Evolutionary conservation across 2,797 vertebrate species (phyloP), one percentile per base, ranked within the genome.

Genomic region (Bryconaethiops microstoma): DNA sequence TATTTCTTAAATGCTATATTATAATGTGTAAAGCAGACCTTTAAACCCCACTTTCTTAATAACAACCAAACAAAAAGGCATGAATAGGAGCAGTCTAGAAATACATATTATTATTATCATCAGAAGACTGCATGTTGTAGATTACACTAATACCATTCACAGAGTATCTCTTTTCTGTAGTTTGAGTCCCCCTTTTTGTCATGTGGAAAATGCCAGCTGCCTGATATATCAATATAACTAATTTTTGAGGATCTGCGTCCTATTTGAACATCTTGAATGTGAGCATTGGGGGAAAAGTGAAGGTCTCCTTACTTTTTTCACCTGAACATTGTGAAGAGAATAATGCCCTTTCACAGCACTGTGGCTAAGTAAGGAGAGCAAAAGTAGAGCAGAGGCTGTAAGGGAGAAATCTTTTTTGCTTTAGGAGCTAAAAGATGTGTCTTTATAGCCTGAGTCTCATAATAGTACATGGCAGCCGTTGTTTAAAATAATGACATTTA

Each of bases 221-320:
- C 19, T 40, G n/a, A 78, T 78, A 60, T 82, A 78, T 74, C 55
- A 69, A 65, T 35, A 4, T 35, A 2, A 35, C 35, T 35, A 35
- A 35, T 35, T 35, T 35, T 35, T 35, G 59, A 23, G 6, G 50
- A 7, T 52, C 39, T 42, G 5, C 59, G 48, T 76, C 42, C 40
- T 71, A 65, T 76, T 80, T 71, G 68, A 72, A 19, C 3, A 42
- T 54, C 13, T 73, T 67, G 74, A 69, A 60, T 16, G 57, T 9
- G 21, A 40, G 42, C 68, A 79, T 45, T 48, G 48, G 48, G n/a
- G 77, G 59, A 14, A 74, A 82, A 78, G 69, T 74, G 25, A 57
- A 79, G 23, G 59, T 74, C 48, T 16, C 3, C 78, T 75, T 40
- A 70, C 54, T 64, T 73, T 75, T 35, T 65, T 75, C 81, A 79